phyloP scores from a whole-genome alignment of 2,113 vertebrate species.

The Phalacrocorax pelagicus region DNA sequence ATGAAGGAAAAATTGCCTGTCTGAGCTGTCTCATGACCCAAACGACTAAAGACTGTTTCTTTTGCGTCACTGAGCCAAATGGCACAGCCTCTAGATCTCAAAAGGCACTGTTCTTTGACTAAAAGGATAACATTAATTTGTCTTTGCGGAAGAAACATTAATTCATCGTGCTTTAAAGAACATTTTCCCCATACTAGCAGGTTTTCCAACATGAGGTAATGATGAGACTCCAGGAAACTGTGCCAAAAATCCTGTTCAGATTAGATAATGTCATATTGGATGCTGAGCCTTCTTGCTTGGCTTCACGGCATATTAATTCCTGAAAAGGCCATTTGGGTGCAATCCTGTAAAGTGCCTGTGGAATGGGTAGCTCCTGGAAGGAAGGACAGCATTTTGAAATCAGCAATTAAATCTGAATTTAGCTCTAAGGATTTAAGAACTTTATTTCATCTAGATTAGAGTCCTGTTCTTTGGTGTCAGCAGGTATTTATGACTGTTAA shows the following conservation, averaged over 20 bases:
- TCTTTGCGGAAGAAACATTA: background rate
- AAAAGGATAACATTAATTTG: background rate
- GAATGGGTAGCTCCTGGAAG: slow-evolving; percentile 39
- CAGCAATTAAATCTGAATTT: slow-evolving; percentile 50
- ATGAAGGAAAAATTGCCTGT: background rate
- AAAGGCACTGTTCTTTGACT: background rate
- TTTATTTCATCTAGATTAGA: slow-evolving; percentile 57
- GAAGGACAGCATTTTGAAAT: slow-evolving; percentile 32
- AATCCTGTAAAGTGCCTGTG: slow-evolving; percentile 44
- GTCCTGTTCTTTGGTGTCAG: slow-evolving; percentile 30
- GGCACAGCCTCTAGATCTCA: background rate
- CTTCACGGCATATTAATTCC: background rate
- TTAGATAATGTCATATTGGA: background rate
- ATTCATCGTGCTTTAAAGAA: background rate
- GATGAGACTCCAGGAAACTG: background rate
- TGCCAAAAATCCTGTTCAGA: background rate
- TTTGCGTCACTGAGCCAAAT: background rate
- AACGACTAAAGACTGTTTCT: background rate
- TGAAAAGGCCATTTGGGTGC: slow-evolving; percentile 23
- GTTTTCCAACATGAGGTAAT: background rate
- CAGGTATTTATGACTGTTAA: slow-evolving; percentile 38
- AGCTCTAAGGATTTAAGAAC: slow-evolving; percentile 56
- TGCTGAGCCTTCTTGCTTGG: background rate
- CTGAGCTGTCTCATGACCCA: background rate
- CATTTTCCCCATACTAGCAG: background rate